Evolutionary conservation across 1,140 invertebrate genomes (phyloP).

Genomic region (Rhynchophorus ferrugineus): DNA sequence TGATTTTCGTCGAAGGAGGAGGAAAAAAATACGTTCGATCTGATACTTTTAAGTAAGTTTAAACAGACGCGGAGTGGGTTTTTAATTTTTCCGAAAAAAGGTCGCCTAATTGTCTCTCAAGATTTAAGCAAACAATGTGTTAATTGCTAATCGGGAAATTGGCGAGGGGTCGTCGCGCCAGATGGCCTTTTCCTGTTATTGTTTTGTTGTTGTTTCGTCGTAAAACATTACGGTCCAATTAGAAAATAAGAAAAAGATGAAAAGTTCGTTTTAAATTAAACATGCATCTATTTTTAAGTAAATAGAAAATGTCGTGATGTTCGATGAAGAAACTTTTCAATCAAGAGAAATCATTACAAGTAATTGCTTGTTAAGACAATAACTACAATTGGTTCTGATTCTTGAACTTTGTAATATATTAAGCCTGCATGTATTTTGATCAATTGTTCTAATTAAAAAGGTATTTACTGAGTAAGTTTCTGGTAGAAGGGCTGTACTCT

Average conservation of each 20-base stretch:
- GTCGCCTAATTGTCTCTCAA: slow-evolving; percentile 23
- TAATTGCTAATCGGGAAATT: slow-evolving; percentile 27
- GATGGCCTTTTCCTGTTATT: not conserved
- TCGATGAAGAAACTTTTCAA: too few relatives aligned
- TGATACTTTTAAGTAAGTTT: slow-evolving; percentile 31
- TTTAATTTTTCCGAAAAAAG: slow-evolving; percentile 20
- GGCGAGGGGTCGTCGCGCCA: not conserved
- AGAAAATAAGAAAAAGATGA: not conserved
- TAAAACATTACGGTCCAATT: not conserved
- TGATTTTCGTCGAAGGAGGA: slow-evolving; percentile 28
- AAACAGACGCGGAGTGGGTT: slow-evolving; percentile 20
- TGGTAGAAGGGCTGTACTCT: too few relatives aligned
- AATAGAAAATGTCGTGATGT: too few relatives aligned
- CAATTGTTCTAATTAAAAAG: too few relatives aligned
- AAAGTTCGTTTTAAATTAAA: not conserved
- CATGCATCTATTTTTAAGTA: too few relatives aligned
- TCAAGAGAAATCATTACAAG: too few relatives aligned
- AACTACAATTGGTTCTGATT: too few relatives aligned
- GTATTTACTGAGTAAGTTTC: too few relatives aligned
- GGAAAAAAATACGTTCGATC: slow-evolving; percentile 26
- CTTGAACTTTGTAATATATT: too few relatives aligned
- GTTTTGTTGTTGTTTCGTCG: not conserved
- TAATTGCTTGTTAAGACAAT: too few relatives aligned
- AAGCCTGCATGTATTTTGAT: too few relatives aligned
- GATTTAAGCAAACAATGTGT: slow-evolving; percentile 24